Base-by-base conservation (phyloP, 2,797 vertebrate species). In the Poecilia gillii region DNA sequence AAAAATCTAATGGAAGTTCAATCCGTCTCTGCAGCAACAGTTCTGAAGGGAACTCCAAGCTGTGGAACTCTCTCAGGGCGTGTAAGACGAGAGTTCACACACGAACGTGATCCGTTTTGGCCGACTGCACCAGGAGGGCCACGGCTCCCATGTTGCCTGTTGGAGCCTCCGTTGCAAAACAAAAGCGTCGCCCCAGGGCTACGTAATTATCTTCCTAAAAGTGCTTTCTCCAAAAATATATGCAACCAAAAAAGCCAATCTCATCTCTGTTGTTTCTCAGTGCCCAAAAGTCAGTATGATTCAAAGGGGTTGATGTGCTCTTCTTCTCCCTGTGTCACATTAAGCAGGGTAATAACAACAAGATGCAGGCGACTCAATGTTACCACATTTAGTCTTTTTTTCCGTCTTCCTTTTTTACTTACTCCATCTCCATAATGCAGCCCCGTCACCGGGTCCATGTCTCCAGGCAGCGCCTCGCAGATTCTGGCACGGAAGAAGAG, bases 401-500 rank as follows among this genome's bases (percentile, higher is more conserved):
- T 49, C 74, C 79, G 87, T 85, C 84, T 80, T 81, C 73, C 74
- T 81, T 90, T 83, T 71, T 53, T 90, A 49, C 28, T 82, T 79
- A 43, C 77, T 94, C 79, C 14, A 46, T 87, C 82, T 75, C 92
- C 72, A 46, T 45, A 87, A 84, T 85, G 46, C 95, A 98, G 97
- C 93, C 97, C 97, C 53, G 97, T 97, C 91, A 97, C 97, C 76
- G 96, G 97, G 88, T 97, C 97, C 81, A 96, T 97, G 94, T 97
- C 97, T 92, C 97, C 97, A 81, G 95, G 97, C 78, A 97, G 96
- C 1, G 96, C 96, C 75, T 98, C 97, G 0, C 97, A 98, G 95
- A 96, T 97, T 85, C 95, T 98, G 93, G 98, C 98, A 85, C 96
- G 98, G 84, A 99, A 98, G 94, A 98, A 98, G 92, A 95, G 97